Evolutionary conservation across 2,888 invertebrate genomes (phyloP).

Genomic region (Chromoteleia sp.): DNA sequence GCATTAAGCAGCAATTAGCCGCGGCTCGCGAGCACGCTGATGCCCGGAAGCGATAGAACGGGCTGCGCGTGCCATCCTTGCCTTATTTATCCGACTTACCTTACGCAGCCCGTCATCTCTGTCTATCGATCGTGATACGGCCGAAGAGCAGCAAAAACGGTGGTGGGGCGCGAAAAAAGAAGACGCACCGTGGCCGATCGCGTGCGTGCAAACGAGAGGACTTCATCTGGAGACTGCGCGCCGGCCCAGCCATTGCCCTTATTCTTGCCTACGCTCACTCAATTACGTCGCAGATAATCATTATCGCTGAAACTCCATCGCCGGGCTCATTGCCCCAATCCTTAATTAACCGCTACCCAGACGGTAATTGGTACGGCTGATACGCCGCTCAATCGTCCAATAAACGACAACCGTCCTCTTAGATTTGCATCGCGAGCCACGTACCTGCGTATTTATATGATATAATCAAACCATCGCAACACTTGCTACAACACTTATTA

Average conservation of each 20-base stretch:
- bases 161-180: too few relatives aligned
- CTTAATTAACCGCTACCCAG: constrained; percentile 80
- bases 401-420: constrained; percentile 61
- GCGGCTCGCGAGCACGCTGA: constrained; percentile 84
- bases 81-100: constrained; percentile 73
- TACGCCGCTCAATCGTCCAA: constrained; percentile 75
- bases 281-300: constrained; percentile 81
- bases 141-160: constrained; percentile 38
- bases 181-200: too few relatives aligned
- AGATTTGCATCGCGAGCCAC: constrained; percentile 49
- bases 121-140: constrained; percentile 60
- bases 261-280: constrained; percentile 76
- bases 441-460: constrained; percentile 37
- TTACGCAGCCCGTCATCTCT: constrained; percentile 70
- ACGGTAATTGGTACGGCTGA: constrained; percentile 79
- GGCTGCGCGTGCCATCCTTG: constrained; percentile 83
- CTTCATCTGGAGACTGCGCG: constrained; percentile 31
- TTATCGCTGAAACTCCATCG: constrained; percentile 81
- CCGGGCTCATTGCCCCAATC: constrained; percentile 81
- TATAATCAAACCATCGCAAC: constrained; percentile 45
- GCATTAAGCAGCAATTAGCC: constrained; percentile 84
- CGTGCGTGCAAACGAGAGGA: constrained; percentile 47
- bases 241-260: constrained; percentile 60
- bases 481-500: constrained; percentile 45
- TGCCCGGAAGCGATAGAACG: constrained; percentile 84